Base-by-base conservation (phyloP, 1,140 invertebrate genomes). In the Psix sp. region DNA sequence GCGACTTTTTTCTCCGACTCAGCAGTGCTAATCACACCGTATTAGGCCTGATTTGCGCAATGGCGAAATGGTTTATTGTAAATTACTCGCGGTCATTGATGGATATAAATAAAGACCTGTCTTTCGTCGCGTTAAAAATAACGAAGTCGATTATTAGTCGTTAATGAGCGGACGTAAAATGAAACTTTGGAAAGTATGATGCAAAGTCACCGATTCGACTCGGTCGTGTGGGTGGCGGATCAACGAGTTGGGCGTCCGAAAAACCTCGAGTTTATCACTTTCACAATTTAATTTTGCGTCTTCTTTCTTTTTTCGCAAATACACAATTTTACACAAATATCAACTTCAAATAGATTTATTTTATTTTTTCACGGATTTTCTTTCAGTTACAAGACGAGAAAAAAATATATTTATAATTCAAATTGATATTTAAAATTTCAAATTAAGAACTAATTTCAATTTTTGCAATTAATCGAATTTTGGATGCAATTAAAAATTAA, bases 101-200 rank as follows among this genome's bases (percentile, higher is more conserved):
- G 26, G 26, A 10, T 29, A 29, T 7, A 29, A 29, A 29, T 29
- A 29, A 29, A 29, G 6, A n/a, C 26, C 26, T 29, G 26, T 29
- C 26, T 29, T 29, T 29, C 26, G 26, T 29, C 26, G 26, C 26
- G 26, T 29, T 29, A 29, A 29, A 29, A 10, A 29, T 29, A 29
- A 29, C 26, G 7, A 29, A 29, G 26, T n/a, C n/a, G 26, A 7
- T n/a, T 29, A 29, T 29, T 29, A 29, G 2, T 10, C 26, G 2
- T 29, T 29, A 29, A 10, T 29, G n/a, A 29, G 26, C n/a, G 26
- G 26, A 7, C 26, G 26, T 29, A n/a, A 29, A 29, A 29, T 10
- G 7, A 29, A 29, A 29, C 26, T 29, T 29, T 29, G 7, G 26
- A n/a, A 29, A 29, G 26, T 29, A n/a, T 29, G 26, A 29, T 29